Conservation (phyloP, 2,888 invertebrate genomes). For the Tanypteryx hageni region DNA sequence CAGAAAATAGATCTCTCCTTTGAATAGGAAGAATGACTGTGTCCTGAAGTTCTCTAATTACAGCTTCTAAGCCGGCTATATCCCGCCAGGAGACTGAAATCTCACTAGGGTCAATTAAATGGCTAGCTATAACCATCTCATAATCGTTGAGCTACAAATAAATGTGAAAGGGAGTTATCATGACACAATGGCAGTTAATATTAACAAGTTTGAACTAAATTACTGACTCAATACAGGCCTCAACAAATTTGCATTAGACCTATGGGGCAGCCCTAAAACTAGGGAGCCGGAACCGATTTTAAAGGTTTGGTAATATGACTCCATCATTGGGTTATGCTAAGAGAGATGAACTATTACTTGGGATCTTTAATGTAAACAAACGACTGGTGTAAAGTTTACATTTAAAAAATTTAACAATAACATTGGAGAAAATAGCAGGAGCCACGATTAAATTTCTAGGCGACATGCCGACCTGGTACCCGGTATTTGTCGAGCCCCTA, state of each 20-base stretch:
- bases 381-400: no score
- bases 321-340: no score
- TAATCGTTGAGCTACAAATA: constrained; percentile 86
- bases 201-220: not conserved
- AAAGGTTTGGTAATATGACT: no score
- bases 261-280: no score
- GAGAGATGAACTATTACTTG: no score
- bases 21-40: constrained; percentile 96
- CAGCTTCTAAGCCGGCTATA: constrained; percentile 92
- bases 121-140: constrained; percentile 97
- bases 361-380: no score
- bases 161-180: not conserved
- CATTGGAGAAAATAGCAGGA: no score
- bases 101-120: constrained; percentile 92
- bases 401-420: no score
- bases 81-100: constrained; percentile 91
- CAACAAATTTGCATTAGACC: not conserved
- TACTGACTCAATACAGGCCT: not conserved
- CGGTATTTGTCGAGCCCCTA: no score
- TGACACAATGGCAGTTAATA: not conserved
- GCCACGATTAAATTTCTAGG: no score
- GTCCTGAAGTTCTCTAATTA: constrained; percentile 93
- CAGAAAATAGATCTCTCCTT: constrained; percentile 87
- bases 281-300: no score
- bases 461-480: no score